These are phyloP conservation scores for Athalia rosae DNA, from an alignment of 2,888 invertebrate genomes.

Conservation along the genomic window DNA sequence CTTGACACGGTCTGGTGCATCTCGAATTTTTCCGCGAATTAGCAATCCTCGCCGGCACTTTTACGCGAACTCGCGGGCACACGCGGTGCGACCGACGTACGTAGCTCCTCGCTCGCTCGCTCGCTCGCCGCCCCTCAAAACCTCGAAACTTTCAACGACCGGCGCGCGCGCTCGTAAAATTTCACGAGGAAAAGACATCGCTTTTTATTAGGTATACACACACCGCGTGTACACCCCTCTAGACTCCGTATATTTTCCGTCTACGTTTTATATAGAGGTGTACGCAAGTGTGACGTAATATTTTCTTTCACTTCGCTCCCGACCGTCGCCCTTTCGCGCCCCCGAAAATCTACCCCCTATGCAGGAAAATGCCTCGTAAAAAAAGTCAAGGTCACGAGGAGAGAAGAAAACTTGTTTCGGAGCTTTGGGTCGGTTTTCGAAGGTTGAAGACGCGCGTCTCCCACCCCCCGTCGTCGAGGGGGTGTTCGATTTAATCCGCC, in stretches of 20 bases:
- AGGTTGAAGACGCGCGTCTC: conserved; percentile 12
- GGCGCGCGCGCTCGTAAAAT: conserved; percentile 35
- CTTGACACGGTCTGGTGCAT: conserved; percentile 45
- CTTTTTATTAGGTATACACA: conserved; percentile 19
- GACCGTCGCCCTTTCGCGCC: not conserved
- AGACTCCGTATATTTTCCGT: not conserved
- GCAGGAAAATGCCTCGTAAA: not conserved
- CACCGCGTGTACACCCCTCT: conserved; percentile 6
- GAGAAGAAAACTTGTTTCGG: not conserved
- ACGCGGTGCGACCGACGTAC: no score
- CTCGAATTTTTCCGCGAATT: conserved; percentile 42
- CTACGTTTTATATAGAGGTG: no score
- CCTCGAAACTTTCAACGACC: conserved; percentile 38
- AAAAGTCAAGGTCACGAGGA: not conserved
- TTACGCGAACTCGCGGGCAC: conserved; percentile 18
- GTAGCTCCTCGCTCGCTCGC: no score
- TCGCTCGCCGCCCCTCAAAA: not conserved
- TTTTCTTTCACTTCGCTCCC: not conserved
- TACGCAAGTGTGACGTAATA: not conserved
- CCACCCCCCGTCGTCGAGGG: not conserved
- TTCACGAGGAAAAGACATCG: conserved; percentile 10
- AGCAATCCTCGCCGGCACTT: conserved; percentile 42
- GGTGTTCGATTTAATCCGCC: conserved; percentile 21
- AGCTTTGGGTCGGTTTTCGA: conserved; percentile 21
- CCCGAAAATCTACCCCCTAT: not conserved